Evolutionary conservation across 2,888 invertebrate species (phyloP).

Genomic region (Drosophila helvetica): DNA sequence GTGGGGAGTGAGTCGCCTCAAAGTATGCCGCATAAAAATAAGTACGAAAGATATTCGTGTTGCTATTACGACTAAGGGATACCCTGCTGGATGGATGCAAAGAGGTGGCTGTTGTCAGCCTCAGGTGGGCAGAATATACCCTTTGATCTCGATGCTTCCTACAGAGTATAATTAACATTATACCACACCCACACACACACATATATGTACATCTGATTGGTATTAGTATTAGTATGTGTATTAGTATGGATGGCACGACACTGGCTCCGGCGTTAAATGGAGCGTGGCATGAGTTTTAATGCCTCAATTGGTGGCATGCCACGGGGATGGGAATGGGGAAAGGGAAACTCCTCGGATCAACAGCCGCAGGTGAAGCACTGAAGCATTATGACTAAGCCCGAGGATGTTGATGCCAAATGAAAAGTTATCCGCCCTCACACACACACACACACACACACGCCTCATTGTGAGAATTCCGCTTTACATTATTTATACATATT

Average conservation of each 20-base stretch:
- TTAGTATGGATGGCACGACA: constrained; percentile 55
- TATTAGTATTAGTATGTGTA: constrained; percentile 47
- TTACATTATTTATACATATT: too few relatives aligned
- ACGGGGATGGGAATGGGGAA: neutral
- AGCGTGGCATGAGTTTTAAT: constrained; percentile 58
- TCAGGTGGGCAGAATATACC: neutral
- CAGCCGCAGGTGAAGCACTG: constrained; percentile 22
- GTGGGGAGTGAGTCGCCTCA: constrained; percentile 25
- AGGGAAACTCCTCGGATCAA: constrained; percentile 16
- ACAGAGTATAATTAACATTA: constrained; percentile 58
- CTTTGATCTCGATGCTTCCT: neutral
- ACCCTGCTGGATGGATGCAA: neutral
- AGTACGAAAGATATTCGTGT: neutral
- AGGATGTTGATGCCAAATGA: constrained; percentile 34
- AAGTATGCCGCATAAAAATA: constrained; percentile 29
- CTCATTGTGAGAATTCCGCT: constrained; percentile 9
- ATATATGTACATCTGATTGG: constrained; percentile 41
- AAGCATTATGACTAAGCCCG: constrained; percentile 29
- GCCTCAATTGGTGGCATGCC: constrained; percentile 19
- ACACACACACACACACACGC: constrained; percentile 20
- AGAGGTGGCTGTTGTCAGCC: too few relatives aligned
- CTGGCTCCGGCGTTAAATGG: constrained; percentile 61
- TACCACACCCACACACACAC: constrained; percentile 18
- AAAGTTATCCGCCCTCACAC: constrained; percentile 40
- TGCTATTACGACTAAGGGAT: neutral